Evolutionary conservation across 2,113 vertebrate genomes (phyloP), one percentile per base, ranked within the genome.

Genomic region (Brienomyrus brachyistius): DNA sequence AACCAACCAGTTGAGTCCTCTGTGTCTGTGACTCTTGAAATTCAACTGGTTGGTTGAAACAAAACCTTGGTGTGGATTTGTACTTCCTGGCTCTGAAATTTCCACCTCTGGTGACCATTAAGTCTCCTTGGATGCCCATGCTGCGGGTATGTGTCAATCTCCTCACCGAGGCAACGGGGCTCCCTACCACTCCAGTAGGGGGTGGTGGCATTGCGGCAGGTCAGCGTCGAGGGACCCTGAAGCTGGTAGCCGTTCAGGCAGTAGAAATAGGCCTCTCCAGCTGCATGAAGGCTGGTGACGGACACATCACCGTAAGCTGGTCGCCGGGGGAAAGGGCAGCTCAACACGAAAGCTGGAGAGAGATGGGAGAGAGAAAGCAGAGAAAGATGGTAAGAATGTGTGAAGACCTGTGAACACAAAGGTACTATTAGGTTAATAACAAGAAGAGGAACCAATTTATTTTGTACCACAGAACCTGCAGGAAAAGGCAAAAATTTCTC

Each of bases 141-240:
- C 11, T 19, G 23, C 2, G 19, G 1, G 90, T 89, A 13, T 54
- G 35, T 83, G 50, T 83, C 8, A 19, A 5, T 43, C 17, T 45
- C 93, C 93, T 95, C 90, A 98, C 98, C 97, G 0, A 96, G 92
- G 86, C 98, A 99, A 89, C 95, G 91, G 0, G 98, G 98, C 91
- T 97, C 97, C 0, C 91, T 96, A 90, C 95, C 92, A 35, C 96
- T 97, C 98, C 98, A 99, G 94, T 97, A 97, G 91, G 98, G 98
- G 13, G 95, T 96, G 84, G 97, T 99, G 90, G 97, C 97, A 0
- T 99, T 99, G 92, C 95, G 96, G 93, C 98, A 99, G 70, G 94
- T 94, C 10, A 98, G 95, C 23, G 94, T 92, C 52, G 85, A 93
- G 48, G 94, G 91, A 0, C 98, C 98, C 48, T 96, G 96, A 45